Conservation (phyloP, 2,113 vertebrate genomes). For the Indri indri region DNA sequence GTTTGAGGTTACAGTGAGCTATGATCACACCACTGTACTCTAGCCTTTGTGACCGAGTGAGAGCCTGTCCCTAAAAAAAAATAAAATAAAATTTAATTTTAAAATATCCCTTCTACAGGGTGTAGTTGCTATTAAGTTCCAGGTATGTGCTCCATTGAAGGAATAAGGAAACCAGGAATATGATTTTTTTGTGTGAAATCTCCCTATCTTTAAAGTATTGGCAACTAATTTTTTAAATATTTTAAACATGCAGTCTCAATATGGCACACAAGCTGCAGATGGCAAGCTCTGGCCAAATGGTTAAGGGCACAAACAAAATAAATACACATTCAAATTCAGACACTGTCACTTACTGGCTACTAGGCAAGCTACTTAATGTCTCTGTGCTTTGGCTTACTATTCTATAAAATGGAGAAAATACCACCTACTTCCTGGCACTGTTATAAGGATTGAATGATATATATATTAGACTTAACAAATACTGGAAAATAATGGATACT, state of each 20-base stretch:
- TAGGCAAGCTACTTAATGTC: not conserved
- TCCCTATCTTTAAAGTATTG: not conserved
- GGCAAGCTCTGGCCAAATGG: not conserved
- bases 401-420: not conserved
- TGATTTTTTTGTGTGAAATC: not conserved
- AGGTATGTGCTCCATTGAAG: not conserved
- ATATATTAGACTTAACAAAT: not conserved
- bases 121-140: not conserved
- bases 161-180: not conserved
- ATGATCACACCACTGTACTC: too few species aligned
- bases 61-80: too few species aligned
- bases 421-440: not conserved
- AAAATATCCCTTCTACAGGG: not conserved
- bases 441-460: not conserved
- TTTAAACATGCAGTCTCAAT: not conserved
- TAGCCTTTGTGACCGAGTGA: too few species aligned
- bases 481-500: not conserved
- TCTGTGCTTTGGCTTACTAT: not conserved
- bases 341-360: not conserved
- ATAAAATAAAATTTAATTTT: too few species aligned
- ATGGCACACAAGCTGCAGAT: not conserved
- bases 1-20: too few species aligned
- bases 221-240: not conserved
- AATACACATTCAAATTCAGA: not conserved
- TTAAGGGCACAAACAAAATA: conserved; percentile 29